Percentiles rank a stretch among this genome's conserved stretches.
Evolutionary conservation across 2,888 invertebrate genomes (phyloP).

Genomic region (Latrodectus elegans): DNA sequence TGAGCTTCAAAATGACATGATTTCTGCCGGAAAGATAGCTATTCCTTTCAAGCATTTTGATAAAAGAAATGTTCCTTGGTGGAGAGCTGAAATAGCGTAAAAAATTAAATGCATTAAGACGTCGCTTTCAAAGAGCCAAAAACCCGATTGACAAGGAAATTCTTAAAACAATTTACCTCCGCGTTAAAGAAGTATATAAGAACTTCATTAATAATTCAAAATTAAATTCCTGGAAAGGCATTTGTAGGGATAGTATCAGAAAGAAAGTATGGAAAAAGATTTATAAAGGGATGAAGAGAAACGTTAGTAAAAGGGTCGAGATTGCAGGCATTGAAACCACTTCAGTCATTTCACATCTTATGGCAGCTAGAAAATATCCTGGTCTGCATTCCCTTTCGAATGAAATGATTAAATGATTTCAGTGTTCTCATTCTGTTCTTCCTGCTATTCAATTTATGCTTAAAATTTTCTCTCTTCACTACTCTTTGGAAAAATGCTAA

Average conservation of each 20-base stretch:
- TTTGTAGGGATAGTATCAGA: not conserved
- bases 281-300: not conserved
- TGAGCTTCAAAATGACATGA: too few species aligned
- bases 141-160: not conserved
- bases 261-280: not conserved
- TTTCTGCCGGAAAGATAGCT: not conserved
- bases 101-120: too few species aligned
- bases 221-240: too few species aligned
- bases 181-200: not conserved
- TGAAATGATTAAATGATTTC: constrained; percentile 12
- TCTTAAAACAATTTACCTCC: too few species aligned
- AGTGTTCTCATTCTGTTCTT: not conserved
- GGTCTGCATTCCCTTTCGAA: not conserved
- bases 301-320: not conserved
- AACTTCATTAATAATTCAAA: not conserved
- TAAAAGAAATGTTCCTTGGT: not conserved
- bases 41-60: not conserved
- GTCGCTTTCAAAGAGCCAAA: too few species aligned
- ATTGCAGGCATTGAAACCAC: too few species aligned
- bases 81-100: too few species aligned
- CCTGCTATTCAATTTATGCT: not conserved
- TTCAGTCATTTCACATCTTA: too few species aligned
- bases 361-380: not conserved
- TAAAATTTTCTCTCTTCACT: too few species aligned
- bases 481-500: too few species aligned